Evolutionary conservation across 2,113 vertebrate genomes (phyloP).

Genomic region (Elaphurus davidianus): DNA sequence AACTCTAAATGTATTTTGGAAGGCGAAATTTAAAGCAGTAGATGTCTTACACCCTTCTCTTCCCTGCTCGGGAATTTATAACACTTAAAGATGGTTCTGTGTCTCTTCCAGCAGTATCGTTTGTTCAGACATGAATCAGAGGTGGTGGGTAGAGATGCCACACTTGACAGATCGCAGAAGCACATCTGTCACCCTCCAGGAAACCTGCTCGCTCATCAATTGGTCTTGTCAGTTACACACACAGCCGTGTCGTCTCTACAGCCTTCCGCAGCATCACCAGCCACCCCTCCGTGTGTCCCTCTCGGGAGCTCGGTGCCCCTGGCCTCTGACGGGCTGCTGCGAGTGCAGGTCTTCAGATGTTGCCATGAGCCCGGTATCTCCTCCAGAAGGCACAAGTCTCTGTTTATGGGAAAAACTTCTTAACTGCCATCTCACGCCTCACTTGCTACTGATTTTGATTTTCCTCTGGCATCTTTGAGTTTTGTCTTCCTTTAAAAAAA

Average conservation of each 20-base stretch:
- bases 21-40: neutral
- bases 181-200: conserved; percentile 51
- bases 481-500: neutral
- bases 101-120: neutral
- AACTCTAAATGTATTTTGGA: conserved; percentile 13
- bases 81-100: neutral
- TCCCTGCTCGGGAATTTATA: conserved; percentile 39
- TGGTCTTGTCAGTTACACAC: conserved; percentile 34
- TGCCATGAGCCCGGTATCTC: neutral
- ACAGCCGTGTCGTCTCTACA: neutral
- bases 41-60: neutral
- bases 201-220: conserved; percentile 22
- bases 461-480: neutral
- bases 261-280: neutral
- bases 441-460: neutral
- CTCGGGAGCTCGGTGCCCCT: neutral
- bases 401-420: neutral
- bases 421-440: fast-evolving
- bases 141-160: conserved; percentile 34
- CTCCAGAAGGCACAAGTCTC: neutral
- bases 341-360: neutral
- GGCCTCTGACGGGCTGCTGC: neutral
- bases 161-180: conserved; percentile 25
- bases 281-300: neutral
- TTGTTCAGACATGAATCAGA: conserved; percentile 41